These are phyloP conservation scores for Drosophila paulistorum DNA, from an alignment of 1,140 invertebrate genomes.

Conservation along the genomic window DNA sequence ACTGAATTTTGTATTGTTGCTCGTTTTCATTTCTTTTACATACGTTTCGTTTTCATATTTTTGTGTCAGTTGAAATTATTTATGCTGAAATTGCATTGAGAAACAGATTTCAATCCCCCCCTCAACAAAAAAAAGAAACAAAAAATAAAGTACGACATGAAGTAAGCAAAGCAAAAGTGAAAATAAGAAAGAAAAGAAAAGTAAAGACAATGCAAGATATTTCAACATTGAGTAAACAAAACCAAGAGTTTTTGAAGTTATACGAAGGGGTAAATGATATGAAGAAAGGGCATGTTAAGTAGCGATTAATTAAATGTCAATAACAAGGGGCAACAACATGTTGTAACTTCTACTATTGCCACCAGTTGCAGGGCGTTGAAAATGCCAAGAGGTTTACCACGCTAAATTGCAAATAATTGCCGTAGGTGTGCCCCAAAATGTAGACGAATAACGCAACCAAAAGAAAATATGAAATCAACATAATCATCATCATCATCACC, in stretches of 20 bases:
- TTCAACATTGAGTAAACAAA: constrained; percentile 59
- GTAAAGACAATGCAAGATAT: constrained; percentile 51
- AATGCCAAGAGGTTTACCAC: constrained; percentile 34
- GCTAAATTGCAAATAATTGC: constrained; percentile 75
- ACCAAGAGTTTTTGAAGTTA: constrained; percentile 6
- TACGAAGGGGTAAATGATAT: background rate
- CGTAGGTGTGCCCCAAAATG: constrained; percentile 35
- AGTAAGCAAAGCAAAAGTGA: constrained; percentile 30
- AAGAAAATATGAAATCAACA: constrained; percentile 28
- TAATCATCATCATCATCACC: constrained; percentile 37
- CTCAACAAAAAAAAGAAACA: background rate
- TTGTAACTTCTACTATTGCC: constrained; percentile 29
- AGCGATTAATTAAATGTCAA: constrained; percentile 70
- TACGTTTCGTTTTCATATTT: constrained; percentile 49
- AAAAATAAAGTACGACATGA: constrained; percentile 23
- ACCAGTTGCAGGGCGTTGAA: constrained; percentile 45
- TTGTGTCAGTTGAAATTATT: constrained; percentile 67
- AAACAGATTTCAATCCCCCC: constrained; percentile 20
- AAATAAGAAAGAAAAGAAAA: constrained; percentile 32
- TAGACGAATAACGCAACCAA: constrained; percentile 8
- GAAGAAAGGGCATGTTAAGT: constrained; percentile 51
- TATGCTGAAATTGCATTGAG: constrained; percentile 72
- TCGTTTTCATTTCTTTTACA: constrained; percentile 15
- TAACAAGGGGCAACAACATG: constrained; percentile 51
- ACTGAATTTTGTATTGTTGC: constrained; percentile 38